phyloP scores from a whole-genome alignment of 1,140 invertebrate genomes.

The Halesus radiatus region DNA sequence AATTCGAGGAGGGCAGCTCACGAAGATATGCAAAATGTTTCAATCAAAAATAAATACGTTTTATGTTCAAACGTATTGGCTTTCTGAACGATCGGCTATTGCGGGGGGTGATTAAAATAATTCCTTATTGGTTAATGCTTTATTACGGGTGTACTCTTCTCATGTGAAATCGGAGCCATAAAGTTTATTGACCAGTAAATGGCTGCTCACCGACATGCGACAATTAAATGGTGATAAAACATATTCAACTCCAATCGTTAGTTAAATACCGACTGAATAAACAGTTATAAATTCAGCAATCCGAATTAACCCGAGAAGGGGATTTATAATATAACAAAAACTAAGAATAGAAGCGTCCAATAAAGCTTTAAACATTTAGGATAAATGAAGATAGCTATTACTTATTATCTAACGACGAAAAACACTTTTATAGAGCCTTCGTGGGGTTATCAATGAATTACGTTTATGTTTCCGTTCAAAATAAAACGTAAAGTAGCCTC shows the following conservation, averaged over 20 bases:
- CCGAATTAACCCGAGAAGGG: neutral
- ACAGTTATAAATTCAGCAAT: neutral
- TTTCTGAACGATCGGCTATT: constrained; percentile 6
- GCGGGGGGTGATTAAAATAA: constrained; percentile 22
- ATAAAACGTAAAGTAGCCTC: too few relatives aligned
- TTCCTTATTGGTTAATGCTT: constrained; percentile 18
- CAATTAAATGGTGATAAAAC: constrained; percentile 10
- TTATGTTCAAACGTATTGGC: constrained; percentile 9
- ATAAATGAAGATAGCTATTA: too few relatives aligned
- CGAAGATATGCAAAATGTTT: constrained; percentile 17
- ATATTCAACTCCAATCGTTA: neutral
- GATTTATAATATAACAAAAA: too few relatives aligned
- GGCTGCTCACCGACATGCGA: neutral
- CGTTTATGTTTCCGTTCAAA: too few relatives aligned
- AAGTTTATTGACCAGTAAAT: constrained; percentile 38
- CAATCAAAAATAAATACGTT: constrained; percentile 28
- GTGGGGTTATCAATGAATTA: too few relatives aligned
- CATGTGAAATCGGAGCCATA: neutral
- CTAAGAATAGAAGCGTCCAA: too few relatives aligned
- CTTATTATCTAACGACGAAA: too few relatives aligned
- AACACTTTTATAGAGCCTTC: too few relatives aligned
- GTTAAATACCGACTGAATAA: constrained; percentile 7
- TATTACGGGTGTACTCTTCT: constrained; percentile 1
- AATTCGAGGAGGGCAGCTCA: neutral
- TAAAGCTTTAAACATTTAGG: too few relatives aligned